phyloP scores from a whole-genome alignment of 1,140 invertebrate genomes.

The Bombus balteatus region DNA sequence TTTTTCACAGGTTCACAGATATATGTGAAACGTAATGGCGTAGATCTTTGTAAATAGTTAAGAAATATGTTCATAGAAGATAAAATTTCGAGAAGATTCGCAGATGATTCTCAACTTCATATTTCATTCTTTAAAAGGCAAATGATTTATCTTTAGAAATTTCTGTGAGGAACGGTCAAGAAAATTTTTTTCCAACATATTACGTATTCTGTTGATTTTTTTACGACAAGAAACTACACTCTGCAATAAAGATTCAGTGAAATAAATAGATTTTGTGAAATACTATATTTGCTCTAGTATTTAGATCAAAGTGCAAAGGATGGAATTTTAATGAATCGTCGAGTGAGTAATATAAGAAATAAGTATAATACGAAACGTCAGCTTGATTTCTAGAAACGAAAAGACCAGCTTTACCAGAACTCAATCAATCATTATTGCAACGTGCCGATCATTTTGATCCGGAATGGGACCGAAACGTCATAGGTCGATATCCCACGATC shows the following conservation, averaged over 20 bases:
- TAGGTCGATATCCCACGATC: slow-evolving; percentile 56
- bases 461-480: slow-evolving; percentile 29
- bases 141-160: too few species aligned
- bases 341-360: not conserved
- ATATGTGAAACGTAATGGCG: too few species aligned
- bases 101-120: too few species aligned
- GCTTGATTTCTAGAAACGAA: slow-evolving; percentile 20
- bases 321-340: slow-evolving; percentile 29
- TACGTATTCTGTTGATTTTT: not conserved
- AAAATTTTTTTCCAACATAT: too few species aligned
- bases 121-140: too few species aligned
- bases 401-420: not conserved
- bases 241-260: not conserved
- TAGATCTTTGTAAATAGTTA: too few species aligned
- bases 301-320: not conserved
- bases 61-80: too few species aligned
- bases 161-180: too few species aligned
- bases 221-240: not conserved
- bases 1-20: not conserved
- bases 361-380: not conserved
- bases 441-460: slow-evolving; percentile 27
- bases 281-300: not conserved
- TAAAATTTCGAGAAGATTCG: too few species aligned
- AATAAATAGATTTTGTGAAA: not conserved
- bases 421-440: slow-evolving; percentile 36